Evolutionary conservation across 1,140 invertebrate species (phyloP).

Genomic region (Leguminivora glycinivorella): DNA sequence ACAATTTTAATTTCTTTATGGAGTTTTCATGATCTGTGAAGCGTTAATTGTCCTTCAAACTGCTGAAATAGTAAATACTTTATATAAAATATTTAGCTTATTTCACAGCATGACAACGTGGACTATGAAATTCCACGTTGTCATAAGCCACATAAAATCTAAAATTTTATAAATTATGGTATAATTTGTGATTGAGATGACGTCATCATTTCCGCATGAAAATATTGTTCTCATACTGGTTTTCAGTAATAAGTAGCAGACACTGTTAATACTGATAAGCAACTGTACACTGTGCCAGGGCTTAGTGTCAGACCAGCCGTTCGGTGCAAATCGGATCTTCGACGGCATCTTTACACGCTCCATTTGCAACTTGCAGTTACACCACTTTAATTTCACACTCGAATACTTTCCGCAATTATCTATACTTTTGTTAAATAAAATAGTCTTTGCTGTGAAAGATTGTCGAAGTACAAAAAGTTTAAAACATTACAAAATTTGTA

Average conservation of each 20-base stretch:
- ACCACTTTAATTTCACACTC: slow-evolving; percentile 5
- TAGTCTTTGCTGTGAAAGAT: background rate
- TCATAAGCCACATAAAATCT: too few species aligned
- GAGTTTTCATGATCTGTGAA: too few species aligned
- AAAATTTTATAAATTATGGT: too few species aligned
- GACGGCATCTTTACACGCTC: slow-evolving; percentile 20
- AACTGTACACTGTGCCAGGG: slow-evolving; percentile 2
- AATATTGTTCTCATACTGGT: too few species aligned
- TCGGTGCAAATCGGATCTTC: slow-evolving; percentile 53
- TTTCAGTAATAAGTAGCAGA: background rate
- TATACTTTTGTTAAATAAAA: slow-evolving; percentile 1
- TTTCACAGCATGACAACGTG: too few species aligned
- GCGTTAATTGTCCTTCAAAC: too few species aligned
- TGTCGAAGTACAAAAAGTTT: background rate
- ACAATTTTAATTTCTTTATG: too few species aligned
- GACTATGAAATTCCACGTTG: too few species aligned
- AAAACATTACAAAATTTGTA: background rate
- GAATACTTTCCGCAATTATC: slow-evolving; percentile 4
- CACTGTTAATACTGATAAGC: background rate
- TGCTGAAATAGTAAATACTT: too few species aligned
- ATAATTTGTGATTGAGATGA: too few species aligned
- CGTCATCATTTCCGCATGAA: too few species aligned
- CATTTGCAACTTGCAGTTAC: slow-evolving; percentile 3
- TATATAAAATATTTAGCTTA: too few species aligned
- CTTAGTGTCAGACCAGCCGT: slow-evolving; percentile 40